phyloP scores from a whole-genome alignment of 2,797 vertebrate genomes.

The Carduelis carduelis region DNA sequence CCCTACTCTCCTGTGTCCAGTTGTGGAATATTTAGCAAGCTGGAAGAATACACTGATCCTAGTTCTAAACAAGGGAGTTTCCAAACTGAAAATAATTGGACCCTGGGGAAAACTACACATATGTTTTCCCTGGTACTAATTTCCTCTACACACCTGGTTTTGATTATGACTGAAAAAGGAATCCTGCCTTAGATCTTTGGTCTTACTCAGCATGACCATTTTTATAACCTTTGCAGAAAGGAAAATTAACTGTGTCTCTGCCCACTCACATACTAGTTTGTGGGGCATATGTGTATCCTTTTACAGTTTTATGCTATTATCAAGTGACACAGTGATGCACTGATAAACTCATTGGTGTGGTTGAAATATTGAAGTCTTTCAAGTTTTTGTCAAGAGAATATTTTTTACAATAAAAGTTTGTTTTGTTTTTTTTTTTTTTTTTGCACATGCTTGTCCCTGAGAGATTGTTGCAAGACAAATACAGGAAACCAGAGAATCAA shows the following conservation, averaged over 20 bases:
- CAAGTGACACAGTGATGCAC: neutral
- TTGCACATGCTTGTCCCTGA: neutral
- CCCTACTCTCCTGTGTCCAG: fast-evolving
- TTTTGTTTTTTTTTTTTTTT: neutral
- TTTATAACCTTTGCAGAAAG: neutral
- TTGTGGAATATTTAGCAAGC: neutral
- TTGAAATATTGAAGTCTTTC: neutral
- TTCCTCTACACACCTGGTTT: neutral
- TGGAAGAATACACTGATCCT: neutral
- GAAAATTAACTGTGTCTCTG: neutral
- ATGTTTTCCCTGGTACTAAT: neutral
- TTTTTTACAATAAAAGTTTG: neutral
- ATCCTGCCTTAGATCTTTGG: neutral
- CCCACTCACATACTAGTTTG: neutral
- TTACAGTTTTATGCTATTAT: neutral
- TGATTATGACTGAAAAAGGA: neutral
- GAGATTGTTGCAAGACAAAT: neutral
- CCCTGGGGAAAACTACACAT: neutral
- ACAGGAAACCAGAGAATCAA: neutral
- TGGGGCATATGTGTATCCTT: neutral
- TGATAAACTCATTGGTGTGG: neutral
- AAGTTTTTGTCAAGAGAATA: neutral
- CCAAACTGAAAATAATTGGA: neutral
- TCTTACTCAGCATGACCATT: neutral
- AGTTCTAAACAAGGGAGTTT: neutral